These are phyloP conservation scores for Notodonta ziczac DNA, from an alignment of 2,888 invertebrate species.

Conservation along the genomic window DNA sequence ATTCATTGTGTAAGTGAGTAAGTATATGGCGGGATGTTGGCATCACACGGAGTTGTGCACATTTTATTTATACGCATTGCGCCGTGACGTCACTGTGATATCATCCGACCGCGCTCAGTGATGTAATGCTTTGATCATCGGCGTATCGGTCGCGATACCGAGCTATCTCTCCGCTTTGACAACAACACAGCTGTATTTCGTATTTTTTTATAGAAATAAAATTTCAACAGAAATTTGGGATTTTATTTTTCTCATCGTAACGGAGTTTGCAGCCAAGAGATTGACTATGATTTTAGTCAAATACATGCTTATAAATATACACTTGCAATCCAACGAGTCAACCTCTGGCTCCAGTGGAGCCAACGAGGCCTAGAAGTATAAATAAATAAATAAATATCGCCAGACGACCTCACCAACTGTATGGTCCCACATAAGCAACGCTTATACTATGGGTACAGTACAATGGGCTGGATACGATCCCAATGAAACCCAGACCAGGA, in stretches of 20 bases:
- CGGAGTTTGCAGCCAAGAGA: conserved; percentile 20
- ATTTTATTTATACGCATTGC: conserved; percentile 54
- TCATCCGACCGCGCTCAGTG: conserved; percentile 53
- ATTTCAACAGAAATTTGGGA: too few species aligned
- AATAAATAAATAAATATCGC: too few species aligned
- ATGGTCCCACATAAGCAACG: too few species aligned
- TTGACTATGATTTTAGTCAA: conserved; percentile 28
- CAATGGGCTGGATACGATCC: too few species aligned
- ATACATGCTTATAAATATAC: conserved; percentile 33
- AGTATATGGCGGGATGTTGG: conserved; percentile 47
- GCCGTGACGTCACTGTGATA: conserved; percentile 52
- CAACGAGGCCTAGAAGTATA: conserved; percentile 12
- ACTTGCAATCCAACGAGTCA: conserved; percentile 20
- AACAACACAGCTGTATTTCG: conserved; percentile 23
- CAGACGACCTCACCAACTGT: too few species aligned
- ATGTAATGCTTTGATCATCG: conserved; percentile 62
- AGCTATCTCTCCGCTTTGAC: conserved; percentile 19
- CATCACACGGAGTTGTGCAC: conserved; percentile 37
- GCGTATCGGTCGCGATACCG: conserved; percentile 23
- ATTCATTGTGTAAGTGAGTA: conserved; percentile 40
- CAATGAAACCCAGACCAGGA: too few species aligned
- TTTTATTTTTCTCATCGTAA: too few species aligned
- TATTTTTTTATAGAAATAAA: conserved; percentile 12
- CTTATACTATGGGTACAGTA: too few species aligned
- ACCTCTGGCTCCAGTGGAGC: conserved; percentile 2